Evolutionary conservation across 1,140 invertebrate species (phyloP).

Genomic region (Parapsyche elsis): DNA sequence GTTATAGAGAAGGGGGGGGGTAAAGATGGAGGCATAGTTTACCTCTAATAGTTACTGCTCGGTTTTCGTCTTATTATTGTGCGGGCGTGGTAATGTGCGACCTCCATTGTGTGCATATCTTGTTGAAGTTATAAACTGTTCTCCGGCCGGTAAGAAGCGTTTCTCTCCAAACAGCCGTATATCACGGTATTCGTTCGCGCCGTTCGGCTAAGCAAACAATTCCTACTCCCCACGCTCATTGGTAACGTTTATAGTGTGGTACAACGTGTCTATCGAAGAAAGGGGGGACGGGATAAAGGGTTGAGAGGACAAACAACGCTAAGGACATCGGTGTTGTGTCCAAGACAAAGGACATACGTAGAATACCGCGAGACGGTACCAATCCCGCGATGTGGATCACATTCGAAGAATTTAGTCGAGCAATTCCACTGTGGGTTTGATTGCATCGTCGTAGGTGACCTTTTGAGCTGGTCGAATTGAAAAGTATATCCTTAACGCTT

Average conservation of each 20-base stretch:
- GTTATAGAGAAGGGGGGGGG: no score
- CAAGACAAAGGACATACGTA: no score
- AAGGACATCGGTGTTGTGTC: no score
- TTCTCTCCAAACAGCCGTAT: conserved; percentile 19
- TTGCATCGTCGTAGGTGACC: no score
- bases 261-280: background rate
- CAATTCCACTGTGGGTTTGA: no score
- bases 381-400: no score
- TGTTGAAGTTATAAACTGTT: conserved; percentile 49
- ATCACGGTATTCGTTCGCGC: conserved; percentile 37
- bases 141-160: background rate
- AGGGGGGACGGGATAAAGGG: background rate
- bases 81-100: conserved; percentile 17
- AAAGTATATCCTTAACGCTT: no score
- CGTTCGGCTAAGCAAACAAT: conserved; percentile 36
- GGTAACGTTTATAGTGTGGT: background rate
- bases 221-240: background rate
- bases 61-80: conserved; percentile 56
- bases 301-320: background rate
- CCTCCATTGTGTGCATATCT: conserved; percentile 55
- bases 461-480: no score
- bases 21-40: conserved; percentile 52
- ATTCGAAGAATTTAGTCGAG: no score
- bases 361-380: no score
- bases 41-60: conserved; percentile 57